These are phyloP conservation scores for Xenops minutus DNA, from an alignment of 2,797 vertebrate genomes.

Conservation along the genomic window DNA sequence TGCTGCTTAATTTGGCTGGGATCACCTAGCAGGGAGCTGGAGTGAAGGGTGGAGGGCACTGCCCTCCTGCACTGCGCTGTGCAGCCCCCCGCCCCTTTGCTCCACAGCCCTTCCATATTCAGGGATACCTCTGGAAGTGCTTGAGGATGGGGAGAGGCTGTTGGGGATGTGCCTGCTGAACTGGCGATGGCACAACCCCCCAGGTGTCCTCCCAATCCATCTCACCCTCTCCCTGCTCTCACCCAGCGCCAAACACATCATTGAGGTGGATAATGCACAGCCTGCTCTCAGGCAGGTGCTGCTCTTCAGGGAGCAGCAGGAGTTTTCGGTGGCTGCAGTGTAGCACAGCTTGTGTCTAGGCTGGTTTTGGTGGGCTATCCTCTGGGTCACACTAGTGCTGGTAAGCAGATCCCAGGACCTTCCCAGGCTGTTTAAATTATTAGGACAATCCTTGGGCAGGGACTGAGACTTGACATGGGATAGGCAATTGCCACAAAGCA, in stretches of 20 bases:
- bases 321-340: not conserved
- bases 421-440: not conserved
- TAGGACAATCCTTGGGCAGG: not conserved
- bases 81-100: not conserved
- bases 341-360: not conserved
- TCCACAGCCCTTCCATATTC: not conserved
- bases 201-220: not conserved
- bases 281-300: not conserved
- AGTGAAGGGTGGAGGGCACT: not conserved
- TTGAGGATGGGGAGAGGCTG: not conserved
- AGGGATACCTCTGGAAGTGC: not conserved
- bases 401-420: not conserved
- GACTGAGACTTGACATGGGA: not conserved
- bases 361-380: not conserved
- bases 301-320: not conserved
- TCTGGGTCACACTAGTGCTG: fast-evolving
- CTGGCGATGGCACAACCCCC: not conserved
- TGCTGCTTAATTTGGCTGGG: constrained; percentile 33
- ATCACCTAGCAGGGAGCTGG: not conserved
- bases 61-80: not conserved
- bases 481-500: not conserved
- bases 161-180: not conserved
- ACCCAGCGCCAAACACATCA: not conserved
- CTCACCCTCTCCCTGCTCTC: not conserved
- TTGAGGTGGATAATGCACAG: not conserved